Evolutionary conservation across 2,888 invertebrate genomes (phyloP).

Genomic region (Incurvaria masculella): DNA sequence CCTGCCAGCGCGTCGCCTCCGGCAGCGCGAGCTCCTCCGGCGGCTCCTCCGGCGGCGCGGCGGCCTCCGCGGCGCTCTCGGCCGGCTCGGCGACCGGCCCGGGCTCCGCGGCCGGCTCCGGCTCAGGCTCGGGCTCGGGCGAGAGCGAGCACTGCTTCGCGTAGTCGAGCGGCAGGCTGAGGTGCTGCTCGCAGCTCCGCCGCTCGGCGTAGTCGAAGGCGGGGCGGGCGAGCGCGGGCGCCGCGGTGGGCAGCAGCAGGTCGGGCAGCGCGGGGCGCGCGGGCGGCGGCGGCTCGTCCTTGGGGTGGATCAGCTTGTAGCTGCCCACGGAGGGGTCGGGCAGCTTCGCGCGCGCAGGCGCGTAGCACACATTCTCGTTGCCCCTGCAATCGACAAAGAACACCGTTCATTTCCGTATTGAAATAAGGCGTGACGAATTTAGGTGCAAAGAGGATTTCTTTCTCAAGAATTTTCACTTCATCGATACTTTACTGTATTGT

Average conservation of each 20-base stretch:
- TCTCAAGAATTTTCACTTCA: too few species aligned
- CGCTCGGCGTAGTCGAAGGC: neutral
- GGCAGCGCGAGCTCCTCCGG: neutral
- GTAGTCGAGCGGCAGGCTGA: neutral
- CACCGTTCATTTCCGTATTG: too few species aligned
- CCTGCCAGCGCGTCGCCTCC: neutral
- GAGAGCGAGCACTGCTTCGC: neutral
- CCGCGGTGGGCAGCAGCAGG: neutral
- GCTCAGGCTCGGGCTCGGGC: too few species aligned
- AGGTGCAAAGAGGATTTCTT: too few species aligned
- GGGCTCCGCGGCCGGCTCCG: too few species aligned
- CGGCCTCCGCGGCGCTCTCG: neutral
- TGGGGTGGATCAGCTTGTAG: constrained; percentile 1
- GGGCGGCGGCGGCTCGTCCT: neutral
- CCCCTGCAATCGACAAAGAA: neutral
- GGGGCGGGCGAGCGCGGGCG: neutral
- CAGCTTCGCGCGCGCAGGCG: neutral
- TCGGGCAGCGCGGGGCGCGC: neutral
- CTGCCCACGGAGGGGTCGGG: neutral
- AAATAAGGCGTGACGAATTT: too few species aligned
- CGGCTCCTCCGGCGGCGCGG: neutral
- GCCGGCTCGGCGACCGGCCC: neutral
- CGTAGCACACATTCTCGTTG: neutral
- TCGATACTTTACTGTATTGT: too few species aligned
- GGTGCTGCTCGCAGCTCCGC: neutral